Percentiles rank a stretch among this genome's conserved stretches.
These are phyloP conservation scores for Sterrhoptilus dennistouni DNA, from an alignment of 2,113 vertebrate species.

Conservation along the genomic window DNA sequence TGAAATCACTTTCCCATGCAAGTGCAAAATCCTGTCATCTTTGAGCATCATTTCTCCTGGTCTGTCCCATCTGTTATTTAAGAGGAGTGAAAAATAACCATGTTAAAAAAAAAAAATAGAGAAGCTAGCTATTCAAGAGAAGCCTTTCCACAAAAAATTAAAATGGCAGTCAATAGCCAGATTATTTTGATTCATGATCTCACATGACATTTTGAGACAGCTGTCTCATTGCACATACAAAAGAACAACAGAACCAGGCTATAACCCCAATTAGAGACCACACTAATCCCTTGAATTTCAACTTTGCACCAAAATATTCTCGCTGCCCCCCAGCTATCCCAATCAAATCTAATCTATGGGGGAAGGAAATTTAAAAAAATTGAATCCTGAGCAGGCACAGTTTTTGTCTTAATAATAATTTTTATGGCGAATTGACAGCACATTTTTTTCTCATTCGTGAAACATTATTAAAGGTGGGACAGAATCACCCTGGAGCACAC, in stretches of 20 bases:
- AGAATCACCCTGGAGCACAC: neutral
- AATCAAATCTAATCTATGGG: neutral
- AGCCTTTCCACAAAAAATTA: neutral
- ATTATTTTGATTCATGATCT: neutral
- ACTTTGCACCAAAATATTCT: neutral
- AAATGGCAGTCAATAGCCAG: neutral
- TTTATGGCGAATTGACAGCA: neutral
- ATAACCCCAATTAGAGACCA: neutral
- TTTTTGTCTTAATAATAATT: neutral
- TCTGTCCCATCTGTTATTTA: neutral
- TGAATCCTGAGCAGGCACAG: neutral
- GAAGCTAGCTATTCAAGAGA: neutral
- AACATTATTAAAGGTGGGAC: neutral
- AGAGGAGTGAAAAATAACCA: neutral
- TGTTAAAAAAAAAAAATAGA: neutral
- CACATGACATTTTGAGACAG: neutral
- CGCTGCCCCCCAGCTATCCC: rapidly evolving
- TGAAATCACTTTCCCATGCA: neutral
- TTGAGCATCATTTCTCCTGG: neutral
- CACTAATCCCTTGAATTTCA: neutral
- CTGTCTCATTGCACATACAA: neutral
- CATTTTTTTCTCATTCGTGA: neutral
- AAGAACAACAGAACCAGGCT: neutral
- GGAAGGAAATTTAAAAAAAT: neutral
- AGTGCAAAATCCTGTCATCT: neutral